Percentiles rank a stretch among this genome's conserved stretches.
These are phyloP conservation scores for Ardeotis arabs DNA, from an alignment of 2,113 vertebrate species.

Conservation along the genomic window DNA sequence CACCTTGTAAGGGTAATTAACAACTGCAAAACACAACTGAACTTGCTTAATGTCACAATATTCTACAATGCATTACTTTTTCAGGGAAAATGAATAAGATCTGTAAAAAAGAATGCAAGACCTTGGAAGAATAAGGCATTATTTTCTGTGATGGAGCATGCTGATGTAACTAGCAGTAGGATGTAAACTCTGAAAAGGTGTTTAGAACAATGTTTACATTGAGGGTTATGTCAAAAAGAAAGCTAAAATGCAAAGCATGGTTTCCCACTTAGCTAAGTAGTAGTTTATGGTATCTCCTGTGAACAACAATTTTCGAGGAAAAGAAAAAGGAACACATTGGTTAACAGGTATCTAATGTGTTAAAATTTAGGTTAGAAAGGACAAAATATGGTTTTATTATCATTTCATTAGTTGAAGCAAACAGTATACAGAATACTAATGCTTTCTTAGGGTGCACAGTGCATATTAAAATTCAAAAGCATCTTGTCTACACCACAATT, in stretches of 20 bases:
- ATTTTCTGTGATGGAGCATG: neutral
- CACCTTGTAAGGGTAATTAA: constrained; percentile 66
- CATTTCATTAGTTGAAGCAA: constrained; percentile 4
- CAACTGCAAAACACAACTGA: constrained; percentile 41
- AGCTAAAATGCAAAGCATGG: neutral
- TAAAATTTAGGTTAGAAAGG: constrained; percentile 2
- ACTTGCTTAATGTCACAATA: constrained; percentile 38
- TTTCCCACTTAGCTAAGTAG: neutral
- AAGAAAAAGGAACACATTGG: neutral
- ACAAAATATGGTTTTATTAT: neutral
- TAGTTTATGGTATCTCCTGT: neutral
- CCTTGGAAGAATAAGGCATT: neutral
- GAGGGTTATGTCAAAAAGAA: neutral
- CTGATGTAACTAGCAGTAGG: neutral
- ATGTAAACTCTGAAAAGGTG: neutral
- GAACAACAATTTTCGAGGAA: neutral
- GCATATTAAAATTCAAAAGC: neutral
- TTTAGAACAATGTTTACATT: neutral
- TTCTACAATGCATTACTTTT: neutral
- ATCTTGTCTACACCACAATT: neutral
- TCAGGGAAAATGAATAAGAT: neutral
- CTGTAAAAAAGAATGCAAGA: neutral
- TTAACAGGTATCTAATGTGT: neutral
- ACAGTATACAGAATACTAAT: neutral
- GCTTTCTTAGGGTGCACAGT: neutral